A percentile compares a stretch with the other conserved stretches of the same genome.
phyloP scores from a whole-genome alignment of 2,113 vertebrate genomes.

The Brevimyrus niger region DNA sequence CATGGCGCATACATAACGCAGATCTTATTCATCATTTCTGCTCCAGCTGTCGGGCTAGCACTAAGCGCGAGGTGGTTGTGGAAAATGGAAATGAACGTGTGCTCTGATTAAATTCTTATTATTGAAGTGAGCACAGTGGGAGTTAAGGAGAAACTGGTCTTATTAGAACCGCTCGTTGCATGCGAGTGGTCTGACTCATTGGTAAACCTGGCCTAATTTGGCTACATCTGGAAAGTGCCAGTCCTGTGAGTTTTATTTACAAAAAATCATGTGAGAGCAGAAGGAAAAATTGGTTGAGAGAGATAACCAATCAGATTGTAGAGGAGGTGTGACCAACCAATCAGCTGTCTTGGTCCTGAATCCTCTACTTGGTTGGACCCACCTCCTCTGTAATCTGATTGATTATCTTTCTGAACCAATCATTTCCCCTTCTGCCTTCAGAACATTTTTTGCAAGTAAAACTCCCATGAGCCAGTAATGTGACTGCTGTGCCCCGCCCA shows the following conservation, averaged over 20 bases:
- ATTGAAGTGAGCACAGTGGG: not conserved
- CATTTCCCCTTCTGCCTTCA: too few species aligned
- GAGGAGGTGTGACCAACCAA: too few species aligned
- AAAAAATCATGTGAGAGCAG: too few species aligned
- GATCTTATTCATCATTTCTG: conserved; percentile 28
- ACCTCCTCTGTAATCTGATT: too few species aligned
- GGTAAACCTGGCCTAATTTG: not conserved
- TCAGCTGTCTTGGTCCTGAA: too few species aligned
- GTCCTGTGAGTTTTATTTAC: not conserved
- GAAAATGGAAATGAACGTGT: not conserved
- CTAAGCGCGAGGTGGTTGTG: not conserved
- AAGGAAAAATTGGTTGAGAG: too few species aligned
- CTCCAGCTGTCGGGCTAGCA: not conserved
- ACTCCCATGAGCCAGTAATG: not conserved
- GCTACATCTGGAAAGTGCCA: not conserved
- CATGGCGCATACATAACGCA: conserved; percentile 27
- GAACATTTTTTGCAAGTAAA: too few species aligned
- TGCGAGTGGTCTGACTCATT: not conserved
- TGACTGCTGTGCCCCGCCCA: not conserved
- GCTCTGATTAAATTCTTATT: conserved; percentile 5
- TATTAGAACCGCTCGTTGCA: not conserved
- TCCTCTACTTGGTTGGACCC: too few species aligned
- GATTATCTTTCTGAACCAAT: too few species aligned
- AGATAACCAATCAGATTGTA: too few species aligned
- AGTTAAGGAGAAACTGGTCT: not conserved